A percentile compares a stretch with the other conserved stretches of the same genome.
Evolutionary conservation across 2,888 invertebrate genomes (phyloP).

Genomic region (Drosophila melanosoma): DNA sequence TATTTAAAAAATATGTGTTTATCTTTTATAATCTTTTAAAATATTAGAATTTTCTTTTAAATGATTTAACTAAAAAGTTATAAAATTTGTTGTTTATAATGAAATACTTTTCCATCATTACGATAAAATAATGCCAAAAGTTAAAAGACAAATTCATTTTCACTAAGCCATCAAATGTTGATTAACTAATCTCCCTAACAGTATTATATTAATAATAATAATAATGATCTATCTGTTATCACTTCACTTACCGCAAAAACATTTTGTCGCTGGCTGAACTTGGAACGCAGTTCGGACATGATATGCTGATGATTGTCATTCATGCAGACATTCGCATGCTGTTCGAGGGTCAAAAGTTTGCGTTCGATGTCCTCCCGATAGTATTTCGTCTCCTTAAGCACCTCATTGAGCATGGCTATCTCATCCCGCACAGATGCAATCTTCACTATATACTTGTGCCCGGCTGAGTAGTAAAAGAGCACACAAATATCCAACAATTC

Average conservation of each 20-base stretch:
- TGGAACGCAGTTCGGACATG: conserved; percentile 79
- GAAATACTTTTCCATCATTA: not conserved
- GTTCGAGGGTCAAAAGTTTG: conserved; percentile 78
- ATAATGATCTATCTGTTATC: not conserved
- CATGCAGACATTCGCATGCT: conserved; percentile 79
- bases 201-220: not conserved
- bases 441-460: conserved; percentile 85
- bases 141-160: no score
- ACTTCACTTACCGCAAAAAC: conserved; percentile 81
- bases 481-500: conserved; percentile 83
- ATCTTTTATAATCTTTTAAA: not conserved
- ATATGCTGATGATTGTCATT: conserved; percentile 80
- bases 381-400: conserved; percentile 83
- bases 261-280: conserved; percentile 83
- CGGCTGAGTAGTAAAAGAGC: conserved; percentile 84
- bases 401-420: conserved; percentile 83
- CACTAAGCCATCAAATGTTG: not conserved
- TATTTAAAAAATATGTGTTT: not conserved
- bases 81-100: no score
- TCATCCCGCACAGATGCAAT: conserved; percentile 84
- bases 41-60: not conserved
- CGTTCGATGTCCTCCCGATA: conserved; percentile 83
- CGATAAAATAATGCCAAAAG: not conserved
- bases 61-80: no score
- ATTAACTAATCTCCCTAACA: not conserved